A percentile compares a stretch with the other conserved stretches of the same genome.
These are phyloP conservation scores for Uropetala carovei DNA, from an alignment of 2,888 invertebrate species.

Conservation along the genomic window DNA sequence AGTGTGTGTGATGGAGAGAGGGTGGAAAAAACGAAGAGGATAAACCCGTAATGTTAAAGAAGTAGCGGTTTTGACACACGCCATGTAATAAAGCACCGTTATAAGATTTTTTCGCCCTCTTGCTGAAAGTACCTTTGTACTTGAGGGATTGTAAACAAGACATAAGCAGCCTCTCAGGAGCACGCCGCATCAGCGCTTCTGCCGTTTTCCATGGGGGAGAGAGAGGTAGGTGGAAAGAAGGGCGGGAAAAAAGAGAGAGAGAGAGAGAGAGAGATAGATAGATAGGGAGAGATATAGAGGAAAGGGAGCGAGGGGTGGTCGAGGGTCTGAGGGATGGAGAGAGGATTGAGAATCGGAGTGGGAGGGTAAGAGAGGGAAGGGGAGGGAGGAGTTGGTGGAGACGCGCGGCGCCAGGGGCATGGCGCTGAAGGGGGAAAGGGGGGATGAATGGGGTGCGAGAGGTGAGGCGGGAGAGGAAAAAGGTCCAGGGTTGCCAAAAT, in stretches of 20 bases:
- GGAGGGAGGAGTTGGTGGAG: background rate
- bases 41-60: background rate
- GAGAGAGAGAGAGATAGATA: background rate
- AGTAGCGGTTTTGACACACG: background rate
- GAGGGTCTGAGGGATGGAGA: background rate
- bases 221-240: too few species aligned
- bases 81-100: background rate
- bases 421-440: background rate
- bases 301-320: background rate
- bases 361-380: background rate
- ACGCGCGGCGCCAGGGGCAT: constrained; percentile 33
- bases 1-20: background rate
- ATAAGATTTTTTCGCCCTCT: background rate
- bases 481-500: constrained; percentile 41
- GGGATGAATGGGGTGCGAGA: background rate
- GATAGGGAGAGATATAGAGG: background rate
- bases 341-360: background rate
- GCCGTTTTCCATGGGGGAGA: constrained; percentile 4
- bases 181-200: background rate
- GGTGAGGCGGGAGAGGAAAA: background rate
- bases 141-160: constrained; percentile 12
- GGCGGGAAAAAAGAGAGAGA: background rate
- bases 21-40: background rate
- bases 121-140: background rate
- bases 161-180: background rate